Base-by-base conservation (phyloP, 2,113 vertebrate genomes). In the Tamias sibiricus region DNA sequence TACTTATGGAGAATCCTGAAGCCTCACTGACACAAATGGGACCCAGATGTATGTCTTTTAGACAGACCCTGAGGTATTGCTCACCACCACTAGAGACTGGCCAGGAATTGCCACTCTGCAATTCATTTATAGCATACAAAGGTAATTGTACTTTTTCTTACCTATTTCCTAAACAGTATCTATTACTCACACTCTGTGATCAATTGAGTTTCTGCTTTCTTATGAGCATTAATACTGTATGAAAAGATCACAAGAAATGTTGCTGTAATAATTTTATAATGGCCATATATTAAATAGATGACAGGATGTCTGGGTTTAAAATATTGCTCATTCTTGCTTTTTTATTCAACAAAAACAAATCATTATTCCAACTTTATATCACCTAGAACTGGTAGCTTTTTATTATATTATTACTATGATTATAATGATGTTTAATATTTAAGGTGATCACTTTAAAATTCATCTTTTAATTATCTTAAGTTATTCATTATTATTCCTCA, bases 391-490 rank as follows among this genome's bases (percentile, higher is more conserved):
- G 68, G 62, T 74, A 8, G 2, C 79, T 76, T 1, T 94, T 98
- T 93, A 92, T 94, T 98, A 96, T 96, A 81, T 68, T 96, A 64
- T 97, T 97, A 92, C 54, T 57, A 57, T 57, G 20, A 57, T 80
- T 96, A 84, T 69, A 95, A 91, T 88, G 17, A 97, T 76, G 74
- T 82, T 92, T 95, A 97, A 97, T 97, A 98, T 97, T 96, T 98
- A 97, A 97, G 97, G 97, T 96, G 30, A 83, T 97, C 6, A 20
- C 83, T 93, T 64, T 72, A 93, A 95, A 97, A 69, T 71, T 14
- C 49, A 62, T 28, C 8, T 97, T 97, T 93, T 92, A 98, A 98
- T 97, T 97, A 96, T 97, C 96, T 96, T 98, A 77, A 88, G 91
- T 94, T 71, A 95, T 30, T 77, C 74, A 74, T 91, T 37, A 40